Conservation (phyloP, 2,113 vertebrate species). For the Odontophorus gujanensis region DNA sequence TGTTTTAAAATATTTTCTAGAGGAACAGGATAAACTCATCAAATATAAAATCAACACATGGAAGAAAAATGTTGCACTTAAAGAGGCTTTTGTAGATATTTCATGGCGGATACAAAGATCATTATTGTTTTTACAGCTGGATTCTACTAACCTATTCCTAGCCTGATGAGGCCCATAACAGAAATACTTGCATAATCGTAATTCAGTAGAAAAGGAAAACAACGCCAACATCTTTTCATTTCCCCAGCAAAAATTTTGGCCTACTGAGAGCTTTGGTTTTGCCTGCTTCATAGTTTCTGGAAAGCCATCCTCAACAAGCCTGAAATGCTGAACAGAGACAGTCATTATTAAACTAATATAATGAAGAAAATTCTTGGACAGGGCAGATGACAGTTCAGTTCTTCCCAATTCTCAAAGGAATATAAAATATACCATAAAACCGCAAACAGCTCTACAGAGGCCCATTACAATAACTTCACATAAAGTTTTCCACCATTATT, state of each 20-base stretch:
- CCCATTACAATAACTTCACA: neutral
- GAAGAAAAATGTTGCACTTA: rapidly evolving
- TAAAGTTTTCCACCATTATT: neutral
- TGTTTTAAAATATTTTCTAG: neutral
- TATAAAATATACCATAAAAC: neutral
- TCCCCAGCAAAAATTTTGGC: neutral
- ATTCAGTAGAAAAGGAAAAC: neutral
- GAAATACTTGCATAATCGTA: neutral
- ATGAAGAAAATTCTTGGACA: neutral
- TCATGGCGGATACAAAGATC: neutral
- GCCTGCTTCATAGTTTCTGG: neutral
- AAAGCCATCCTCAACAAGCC: neutral
- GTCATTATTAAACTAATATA: neutral
- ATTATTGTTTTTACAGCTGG: neutral
- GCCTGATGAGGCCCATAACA: neutral
- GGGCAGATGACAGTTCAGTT: rapidly evolving
- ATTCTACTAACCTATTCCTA: neutral
- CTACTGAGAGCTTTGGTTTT: neutral
- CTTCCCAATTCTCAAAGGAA: neutral
- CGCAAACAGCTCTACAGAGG: neutral
- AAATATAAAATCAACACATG: neutral
- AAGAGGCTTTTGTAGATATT: neutral
- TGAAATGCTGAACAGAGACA: neutral
- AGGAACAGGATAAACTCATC: neutral
- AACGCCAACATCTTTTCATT: neutral